A percentile compares a stretch with the other conserved stretches of the same genome.
Conservation (phyloP, 2,888 invertebrate genomes). For the Polylopha cassiicola region DNA sequence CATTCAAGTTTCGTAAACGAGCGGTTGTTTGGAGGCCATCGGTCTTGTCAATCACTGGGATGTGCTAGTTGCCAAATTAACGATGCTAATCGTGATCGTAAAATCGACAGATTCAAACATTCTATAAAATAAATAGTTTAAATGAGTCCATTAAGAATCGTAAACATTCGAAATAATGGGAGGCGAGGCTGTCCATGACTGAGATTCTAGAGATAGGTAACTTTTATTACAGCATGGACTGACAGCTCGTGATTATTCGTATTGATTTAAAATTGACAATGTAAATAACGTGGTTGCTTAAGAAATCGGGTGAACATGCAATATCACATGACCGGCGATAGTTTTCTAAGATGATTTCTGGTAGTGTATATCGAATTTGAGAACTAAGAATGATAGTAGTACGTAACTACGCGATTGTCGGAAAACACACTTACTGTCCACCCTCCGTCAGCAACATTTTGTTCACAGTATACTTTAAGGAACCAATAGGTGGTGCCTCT, state of each 20-base stretch:
- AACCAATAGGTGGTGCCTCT: conserved; percentile 96
- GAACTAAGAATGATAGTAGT: too few species aligned
- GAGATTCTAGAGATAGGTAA: too few species aligned
- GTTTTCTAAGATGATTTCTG: too few species aligned
- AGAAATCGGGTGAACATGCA: too few species aligned
- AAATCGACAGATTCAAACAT: conserved; percentile 8
- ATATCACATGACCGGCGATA: too few species aligned
- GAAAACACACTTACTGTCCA: conserved; percentile 96
- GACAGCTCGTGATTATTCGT: too few species aligned
- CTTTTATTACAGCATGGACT: too few species aligned
- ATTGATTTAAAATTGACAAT: too few species aligned
- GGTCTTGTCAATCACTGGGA: conserved; percentile 17
- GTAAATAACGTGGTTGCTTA: too few species aligned
- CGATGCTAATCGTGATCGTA: conserved; percentile 18
- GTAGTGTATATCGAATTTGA: too few species aligned
- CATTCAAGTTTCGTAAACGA: conserved; percentile 13
- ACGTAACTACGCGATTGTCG: too few species aligned
- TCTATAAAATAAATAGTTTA: conserved; percentile 5
- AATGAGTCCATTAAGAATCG: conserved; percentile 10
- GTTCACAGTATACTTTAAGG: conserved; percentile 93
- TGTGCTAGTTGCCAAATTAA: conserved; percentile 12
- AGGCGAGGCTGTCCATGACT: neutral
- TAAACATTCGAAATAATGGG: conserved; percentile 6
- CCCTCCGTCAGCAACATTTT: conserved; percentile 91
- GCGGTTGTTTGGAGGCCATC: conserved; percentile 14